Evolutionary conservation across 1,140 invertebrate genomes (phyloP), one percentile per base, ranked within the genome.

Genomic region (Hylyphantes graminicola): DNA sequence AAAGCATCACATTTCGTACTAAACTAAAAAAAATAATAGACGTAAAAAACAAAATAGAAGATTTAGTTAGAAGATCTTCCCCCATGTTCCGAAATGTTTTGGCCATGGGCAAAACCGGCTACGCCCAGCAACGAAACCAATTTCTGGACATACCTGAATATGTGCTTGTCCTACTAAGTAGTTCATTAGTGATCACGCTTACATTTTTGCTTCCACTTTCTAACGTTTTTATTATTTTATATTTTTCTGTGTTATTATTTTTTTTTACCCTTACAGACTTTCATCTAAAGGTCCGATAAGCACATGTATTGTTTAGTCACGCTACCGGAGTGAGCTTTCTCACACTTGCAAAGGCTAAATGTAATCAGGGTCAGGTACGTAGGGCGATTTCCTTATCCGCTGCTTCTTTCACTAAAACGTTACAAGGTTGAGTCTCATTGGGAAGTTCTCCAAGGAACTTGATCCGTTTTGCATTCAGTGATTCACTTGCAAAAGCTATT

Each of bases 151-250:
- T 83, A 74, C 80, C 70, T 80, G 54, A 59, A 80, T 80, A 70
- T 83, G 80, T 74, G 80, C 72, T 83, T 83, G 80, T 51, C 72
- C 72, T 74, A 75, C 80, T 83, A 83, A 83, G 80, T 83, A 83
- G 80, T 83, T 83, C 80, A 83, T 83, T 83, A 83, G 61, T 3
- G 70, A 74, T 67, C 70, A 74, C 80, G 70, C 80, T 80, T 70
- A 59, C 65, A 70, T 51, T 70, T 35, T 78, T 80, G 67, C 65
- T 80, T 57, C 64, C 9, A 70, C 13, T 59, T 68, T 55, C 51
- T 80, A 51, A 13, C 57, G 50, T 70, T 79, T 68, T 51, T 57
- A 21, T 67, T 64, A 11, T 35, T 67, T 35, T 70, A 17, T 70
- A 10, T 70, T n/a, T 51, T n/a, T 59, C 48, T 70, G 11, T 51